Evolutionary conservation across 2,888 invertebrate genomes (phyloP), one percentile per base, ranked within the genome.

Genomic region (Diloba caeruleocephala): DNA sequence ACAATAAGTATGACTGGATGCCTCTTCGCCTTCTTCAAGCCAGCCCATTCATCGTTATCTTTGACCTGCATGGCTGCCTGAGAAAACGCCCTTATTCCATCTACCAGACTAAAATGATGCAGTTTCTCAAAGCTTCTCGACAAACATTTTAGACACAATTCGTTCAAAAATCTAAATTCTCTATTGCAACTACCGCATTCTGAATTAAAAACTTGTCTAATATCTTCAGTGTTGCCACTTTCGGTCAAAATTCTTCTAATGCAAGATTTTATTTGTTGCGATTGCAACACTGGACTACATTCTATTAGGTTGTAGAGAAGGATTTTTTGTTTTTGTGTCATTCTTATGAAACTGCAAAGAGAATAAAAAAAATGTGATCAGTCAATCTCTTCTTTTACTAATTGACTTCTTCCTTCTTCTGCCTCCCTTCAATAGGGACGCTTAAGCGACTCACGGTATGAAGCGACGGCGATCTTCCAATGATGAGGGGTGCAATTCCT

Each of bases 1-100:
- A 96, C 85, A 65, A 96, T 95, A 56, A 96, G 83, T 70, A 96
- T 92, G 36, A 96, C 92, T 0, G 96, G 95, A 84, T 95, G 92
- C 38, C 95, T 85, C 54, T 89, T 93, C 0, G 93, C 90, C 37
- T 84, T 83, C 73, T 85, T 89, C 58, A 95, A 71, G 0, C 52
- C 68, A 1, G 81, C 71, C 84, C 90, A 89, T 33, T 89, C 87
- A 1, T 87, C 87, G 17, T 79, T 72, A 31, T 89, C 87, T 49
- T 85, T 92, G 0, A 94, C 80, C 28, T 76, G 73, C 15, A 71
- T 80, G 1, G 83, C 87, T n/a, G 90, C 75, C 58, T 89, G 85
- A 0, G 86, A 88, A 51, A 93, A 88, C 9, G 92, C 87, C 46
- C 79, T 87, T 45, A 94, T 91, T 4, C 88, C 90, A 59, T 92